Base-by-base conservation (phyloP, 1,140 invertebrate genomes). In the Thalassaphorura encarpata region DNA sequence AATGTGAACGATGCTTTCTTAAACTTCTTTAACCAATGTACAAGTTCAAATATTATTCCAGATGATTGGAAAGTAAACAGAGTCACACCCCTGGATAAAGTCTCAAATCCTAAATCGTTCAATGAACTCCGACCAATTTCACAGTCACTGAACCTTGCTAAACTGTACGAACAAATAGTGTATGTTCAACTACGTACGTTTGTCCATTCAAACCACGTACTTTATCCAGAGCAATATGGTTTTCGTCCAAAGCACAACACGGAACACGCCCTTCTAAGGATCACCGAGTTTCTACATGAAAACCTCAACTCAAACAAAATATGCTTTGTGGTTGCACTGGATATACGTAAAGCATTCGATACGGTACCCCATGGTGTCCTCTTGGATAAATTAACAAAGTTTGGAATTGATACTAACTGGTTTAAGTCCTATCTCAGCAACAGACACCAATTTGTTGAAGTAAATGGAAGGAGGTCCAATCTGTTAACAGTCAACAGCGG, bases 291-390 rank as follows among this genome's bases (percentile, higher is more conserved):
- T 23, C 26, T 52, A 24, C 21, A 43, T 18, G 43, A n/a, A 24
- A 27, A 40, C 13, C 50, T 62, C 18, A 18, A 42, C 28, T 36
- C 31, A 15, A 42, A 47, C 6, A 24, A 31, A 3, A 31, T 50
- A 2, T 49, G 29, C 18, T 19, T 42, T 23, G n/a, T 49, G 1
- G 47, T 56, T 4, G 6, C 54, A 2, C 24, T 56, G 2, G 54
- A 56, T 26, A 21, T 56, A 3, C 39, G 39, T 19, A 56, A 56
- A 19, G 54, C 54, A 21, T 56, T 56, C 42, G 47, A 56, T 29
- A 18, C 42, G 2, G 54, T 56, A 3, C 6, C 39, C 18, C 39
- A 24, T 16, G 46, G 23, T 18, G 26, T 23, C 3, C 23, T 56
- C 16, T 23, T 48, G 8, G 3, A 42, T n/a, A 49, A 39, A 23